Evolutionary conservation across 2,797 vertebrate species (phyloP), one percentile per base, ranked within the genome.

Genomic region (Brachymystax lenok): DNA sequence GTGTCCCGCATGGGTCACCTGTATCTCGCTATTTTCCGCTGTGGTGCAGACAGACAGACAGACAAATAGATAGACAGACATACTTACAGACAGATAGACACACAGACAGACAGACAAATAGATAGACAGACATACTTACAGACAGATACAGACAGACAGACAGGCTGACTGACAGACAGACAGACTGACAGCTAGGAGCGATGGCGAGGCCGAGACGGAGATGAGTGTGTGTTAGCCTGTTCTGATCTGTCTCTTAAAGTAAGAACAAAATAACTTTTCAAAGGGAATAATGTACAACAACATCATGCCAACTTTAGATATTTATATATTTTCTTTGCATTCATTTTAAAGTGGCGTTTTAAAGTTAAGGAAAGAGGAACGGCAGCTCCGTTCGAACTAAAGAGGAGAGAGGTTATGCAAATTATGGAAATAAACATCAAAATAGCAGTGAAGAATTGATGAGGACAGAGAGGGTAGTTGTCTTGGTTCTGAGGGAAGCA

Each of bases 391-490:
- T 24, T 24, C 24, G 24, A 51, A 73, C 56, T 50, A 52, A 67
- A n/a, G 46, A 33, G 73, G n/a, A 90, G 85, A 82, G 66, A 50
- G 71, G 89, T 90, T 94, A 94, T 92, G 91, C 92, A 93, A 93
- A 93, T 94, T 92, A 91, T 77, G 27, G 80, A 88, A 91, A 87
- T 77, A 82, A 80, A 87, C 88, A 91, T 93, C 91, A 92, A 88
- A 92, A 92, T 88, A 84, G 82, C 85, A 80, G 90, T 94, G 93
- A 94, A 94, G 92, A 92, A 94, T 94, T 94, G 92, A 95, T 94
- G 94, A 94, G 94, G 92, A 94, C 92, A 93, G 89, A 90, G 92
- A 89, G 91, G 85, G 84, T 89, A 24, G 59, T 90, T 89, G 63
- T 73, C 90, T 87, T 71, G 79, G n/a, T 69, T 46, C 69, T 14